A percentile compares a stretch with the other conserved stretches of the same genome.
Conservation (phyloP, 2,888 invertebrate species). For the Lasioglossum marginatum region DNA sequence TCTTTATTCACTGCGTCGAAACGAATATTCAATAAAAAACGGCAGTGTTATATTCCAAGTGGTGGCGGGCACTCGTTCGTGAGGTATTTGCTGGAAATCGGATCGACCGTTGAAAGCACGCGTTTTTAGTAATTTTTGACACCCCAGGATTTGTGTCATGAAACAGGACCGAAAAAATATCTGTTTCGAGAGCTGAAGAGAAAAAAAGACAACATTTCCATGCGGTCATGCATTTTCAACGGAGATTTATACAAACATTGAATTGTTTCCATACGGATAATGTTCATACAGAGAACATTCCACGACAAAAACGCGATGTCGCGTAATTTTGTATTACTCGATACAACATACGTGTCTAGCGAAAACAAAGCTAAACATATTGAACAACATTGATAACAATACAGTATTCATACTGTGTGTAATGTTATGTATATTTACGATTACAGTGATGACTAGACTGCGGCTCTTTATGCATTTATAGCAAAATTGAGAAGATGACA, state of each 20-base stretch:
- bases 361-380: neutral
- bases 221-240: neutral
- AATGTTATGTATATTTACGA: no score
- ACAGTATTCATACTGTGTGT: neutral
- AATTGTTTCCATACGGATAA: neutral
- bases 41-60: neutral
- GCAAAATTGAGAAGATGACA: no score
- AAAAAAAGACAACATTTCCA: constrained; percentile 1
- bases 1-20: constrained; percentile 2
- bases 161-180: neutral
- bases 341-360: neutral
- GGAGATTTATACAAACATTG: neutral
- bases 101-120: constrained; percentile 6
- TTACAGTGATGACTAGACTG: no score
- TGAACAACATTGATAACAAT: constrained; percentile 22
- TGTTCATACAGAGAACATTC: neutral
- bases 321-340: neutral
- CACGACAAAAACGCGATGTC: neutral
- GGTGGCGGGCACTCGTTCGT: neutral
- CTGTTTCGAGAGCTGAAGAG: neutral
- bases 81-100: constrained; percentile 41
- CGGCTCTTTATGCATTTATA: no score
- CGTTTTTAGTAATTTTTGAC: constrained; percentile 30
- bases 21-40: constrained; percentile 43
- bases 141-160: neutral